Evolutionary conservation across 2,797 vertebrate genomes (phyloP), one percentile per base, ranked within the genome.

Genomic region (Sebastes taczanowskii): DNA sequence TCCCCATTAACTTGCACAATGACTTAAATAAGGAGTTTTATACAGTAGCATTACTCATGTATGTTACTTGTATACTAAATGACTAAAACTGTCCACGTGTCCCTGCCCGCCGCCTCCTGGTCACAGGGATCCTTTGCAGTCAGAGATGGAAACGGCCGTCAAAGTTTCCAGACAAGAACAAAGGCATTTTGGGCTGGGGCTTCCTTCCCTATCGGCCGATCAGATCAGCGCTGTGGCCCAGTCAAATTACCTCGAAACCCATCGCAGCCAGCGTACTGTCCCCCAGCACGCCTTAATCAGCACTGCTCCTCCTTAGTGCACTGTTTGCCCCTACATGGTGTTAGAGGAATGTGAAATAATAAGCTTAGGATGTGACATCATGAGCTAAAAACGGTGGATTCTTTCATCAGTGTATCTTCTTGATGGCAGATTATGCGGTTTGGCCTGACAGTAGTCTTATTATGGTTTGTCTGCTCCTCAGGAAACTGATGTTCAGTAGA

Each of bases 101-200:
- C 60, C 25, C 68, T 80, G 38, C 25, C 4, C 35, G 53, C 13
- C 67, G 32, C 59, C 27, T 84, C 55, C n/a, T 18, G 67, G 0
- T 79, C 70, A 56, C 32, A 34, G 22, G 68, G 67, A 79, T 10
- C 46, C 77, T 83, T 64, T 60, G 49, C 78, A 74, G 77, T 65
- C 86, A 20, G 1, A 80, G 62, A 78, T 83, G 92, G 81, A 92
- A 94, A 86, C 6, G 3, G 20, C n/a, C 6, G 83, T 93, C 93
- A 93, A 1, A 91, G 88, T 95, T 95, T 95, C 94, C 93, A 91
- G 77, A 78, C 72, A 18, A 74, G 95, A 95, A 95, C 90, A 95
- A 94, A 96, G 95, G 78, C 93, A 88, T 95, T 95, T 93, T 95
- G 95, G 97, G 97, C 95, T 94, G 94, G 89, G 92, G 91, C 94